These are phyloP conservation scores for Spermophilus dauricus DNA, from an alignment of 2,113 vertebrate genomes.

Conservation along the genomic window DNA sequence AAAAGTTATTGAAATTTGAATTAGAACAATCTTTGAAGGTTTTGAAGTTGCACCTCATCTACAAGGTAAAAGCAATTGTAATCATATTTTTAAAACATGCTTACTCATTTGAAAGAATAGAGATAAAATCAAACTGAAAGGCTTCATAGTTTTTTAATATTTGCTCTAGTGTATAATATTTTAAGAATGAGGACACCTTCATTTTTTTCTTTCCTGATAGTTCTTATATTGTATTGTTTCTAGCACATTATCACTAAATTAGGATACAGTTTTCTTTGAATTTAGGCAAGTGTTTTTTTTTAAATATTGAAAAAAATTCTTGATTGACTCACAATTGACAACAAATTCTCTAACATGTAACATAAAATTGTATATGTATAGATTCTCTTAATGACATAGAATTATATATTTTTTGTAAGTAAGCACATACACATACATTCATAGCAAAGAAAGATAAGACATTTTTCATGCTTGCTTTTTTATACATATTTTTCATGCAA, in stretches of 20 bases:
- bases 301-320: neutral
- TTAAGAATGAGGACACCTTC: neutral
- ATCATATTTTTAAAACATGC: neutral
- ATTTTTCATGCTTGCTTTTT: neutral
- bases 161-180: neutral
- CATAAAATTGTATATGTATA: neutral
- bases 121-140: neutral
- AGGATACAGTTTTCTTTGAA: neutral
- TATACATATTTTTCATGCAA: neutral
- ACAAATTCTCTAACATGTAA: neutral
- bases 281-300: neutral
- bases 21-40: neutral
- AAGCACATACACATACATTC: neutral
- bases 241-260: neutral
- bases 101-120: neutral
- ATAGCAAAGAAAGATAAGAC: neutral
- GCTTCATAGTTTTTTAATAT: neutral
- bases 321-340: neutral
- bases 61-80: neutral
- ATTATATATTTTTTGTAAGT: neutral
- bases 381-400: neutral
- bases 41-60: neutral
- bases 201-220: neutral
- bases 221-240: neutral
- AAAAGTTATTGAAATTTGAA: neutral